Evolutionary conservation across 2,888 invertebrate genomes (phyloP), one percentile per base, ranked within the genome.

Genomic region (Epinotia bilunana): DNA sequence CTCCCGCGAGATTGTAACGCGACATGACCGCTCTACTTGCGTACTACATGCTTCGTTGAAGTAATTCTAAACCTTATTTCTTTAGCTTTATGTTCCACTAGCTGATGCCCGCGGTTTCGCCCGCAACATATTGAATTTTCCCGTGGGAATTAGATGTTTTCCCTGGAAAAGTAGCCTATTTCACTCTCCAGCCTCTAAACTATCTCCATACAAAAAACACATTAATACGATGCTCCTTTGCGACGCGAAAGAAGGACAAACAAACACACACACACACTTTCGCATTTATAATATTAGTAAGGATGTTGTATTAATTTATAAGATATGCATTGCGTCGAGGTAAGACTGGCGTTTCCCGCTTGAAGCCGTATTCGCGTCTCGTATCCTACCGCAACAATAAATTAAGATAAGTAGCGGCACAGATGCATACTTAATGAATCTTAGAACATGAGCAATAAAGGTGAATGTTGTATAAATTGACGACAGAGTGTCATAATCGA

Each of bases 1-100:
- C 73, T 43, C 73, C 73, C 55, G 9, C 55, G 73, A 43, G 68
- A 62, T 23, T 43, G 67, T 73, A 55, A 33, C 53, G 18, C 55
- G 55, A n/a, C 55, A 20, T 13, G 68, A 58, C 58, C 68, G 57
- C 39, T 39, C 39, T 39, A 39, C 39, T 39, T 39, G 33, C 33
- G 33, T 33, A 33, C 6, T 3, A 33, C 33, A 33, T 39, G 57
- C 57, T 57, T 43, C 16, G 16, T 67, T 9, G 23, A 13, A 5
- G 23, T 58, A 13, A 20, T 23, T 65, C 33, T 33, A 18, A 53
- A 65, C 28, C 53, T 33, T 65, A 65, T 53, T 53, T 12, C 33
- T 2, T n/a, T 55, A 28, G n/a, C 53, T 23, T 65, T 53, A 55
- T 7, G 57, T 57, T 20, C 11, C 12, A 7, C n/a, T n/a, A n/a